Evolutionary conservation across 2,888 invertebrate species (phyloP), one percentile per base, ranked within the genome.

Genomic region (Biston betularia): DNA sequence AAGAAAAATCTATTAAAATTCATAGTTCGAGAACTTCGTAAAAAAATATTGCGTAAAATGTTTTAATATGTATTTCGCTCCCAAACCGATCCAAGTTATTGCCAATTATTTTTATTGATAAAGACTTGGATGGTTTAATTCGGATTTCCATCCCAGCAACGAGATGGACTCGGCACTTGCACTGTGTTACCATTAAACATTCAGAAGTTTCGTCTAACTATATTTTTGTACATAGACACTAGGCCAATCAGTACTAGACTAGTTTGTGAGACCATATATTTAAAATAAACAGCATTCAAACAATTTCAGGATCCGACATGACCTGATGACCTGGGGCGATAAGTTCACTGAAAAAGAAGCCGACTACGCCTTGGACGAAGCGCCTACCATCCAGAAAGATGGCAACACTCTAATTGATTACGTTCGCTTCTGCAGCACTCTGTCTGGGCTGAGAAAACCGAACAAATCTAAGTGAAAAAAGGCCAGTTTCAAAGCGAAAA

Each of bases 291-390:
- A 15, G 6, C 1, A 53, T 52, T 38, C 15, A 33, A 66, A 68
- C 74, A 40, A 65, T 85, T 82, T 2, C 87, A 96, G 96, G 79
- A 95, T 96, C 74, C 95, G 95, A 69, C 94, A 95, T 73, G 96
- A 96, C 78, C 87, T 96, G 50, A 95, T 95, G 92, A 95, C 95
- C 8, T 95, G 94, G 84, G 96, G 96, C 6, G 96, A 96, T 77
- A 94, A 94, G 79, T 95, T 96, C 80, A 94, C 95, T 0, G 90
- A 91, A 53, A 94, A 94, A 71, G 96, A 96, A 86, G 95, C 95
- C 0, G 93, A 94, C 70, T 94, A 94, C 73, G 96, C 96, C 0
- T 82, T 96, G 12, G 95, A 95, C 71, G 95, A 95, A 77, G 96
- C 96, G 0, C 96, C 96, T 0, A 84, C 94, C 61, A 88, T 94